These are phyloP conservation scores for Drosophila setosimentum DNA, from an alignment of 2,888 invertebrate species.

Conservation along the genomic window DNA sequence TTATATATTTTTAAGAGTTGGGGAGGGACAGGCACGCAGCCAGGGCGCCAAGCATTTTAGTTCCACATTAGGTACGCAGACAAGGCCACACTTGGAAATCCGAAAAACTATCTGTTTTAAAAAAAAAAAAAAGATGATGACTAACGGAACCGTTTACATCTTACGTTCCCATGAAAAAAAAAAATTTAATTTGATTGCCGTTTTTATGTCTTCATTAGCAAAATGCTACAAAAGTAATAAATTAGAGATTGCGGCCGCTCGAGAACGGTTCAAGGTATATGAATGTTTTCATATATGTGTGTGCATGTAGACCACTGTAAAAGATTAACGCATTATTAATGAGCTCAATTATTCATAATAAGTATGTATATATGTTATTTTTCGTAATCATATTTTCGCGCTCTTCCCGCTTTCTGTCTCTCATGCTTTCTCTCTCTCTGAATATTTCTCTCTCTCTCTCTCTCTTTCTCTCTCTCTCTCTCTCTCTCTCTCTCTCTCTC, in stretches of 20 bases:
- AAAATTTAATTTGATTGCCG: slow-evolving; percentile 79
- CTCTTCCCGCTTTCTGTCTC: slow-evolving; percentile 28
- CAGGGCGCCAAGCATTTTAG: slow-evolving; percentile 69
- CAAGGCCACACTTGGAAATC: slow-evolving; percentile 55
- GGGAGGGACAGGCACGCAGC: slow-evolving; percentile 16
- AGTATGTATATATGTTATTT: not conserved
- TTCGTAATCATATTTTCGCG: not conserved
- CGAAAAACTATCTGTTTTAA: slow-evolving; percentile 4
- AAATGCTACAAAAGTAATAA: slow-evolving; percentile 75
- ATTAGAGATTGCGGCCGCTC: slow-evolving; percentile 64
- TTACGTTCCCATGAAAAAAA: slow-evolving; percentile 75
- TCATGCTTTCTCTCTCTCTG: slow-evolving; percentile 20
- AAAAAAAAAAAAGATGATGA: slow-evolving; percentile 44
- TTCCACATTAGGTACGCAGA: slow-evolving; percentile 58
- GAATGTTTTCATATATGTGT: not conserved
- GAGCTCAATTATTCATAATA: slow-evolving; percentile 76
- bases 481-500: slow-evolving; percentile 33
- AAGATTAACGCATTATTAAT: slow-evolving; percentile 78
- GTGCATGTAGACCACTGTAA: slow-evolving; percentile 11
- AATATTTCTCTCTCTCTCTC: slow-evolving; percentile 19
- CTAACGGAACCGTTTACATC: slow-evolving; percentile 71
- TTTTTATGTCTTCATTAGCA: slow-evolving; percentile 81
- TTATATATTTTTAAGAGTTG: not conserved
- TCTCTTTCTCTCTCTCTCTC: slow-evolving; percentile 24
- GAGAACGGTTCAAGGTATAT: slow-evolving; percentile 10